Percentiles rank a stretch among this genome's conserved stretches.
Evolutionary conservation across 2,797 vertebrate genomes (phyloP).

Genomic region (Hyperoplus lanceolatus): DNA sequence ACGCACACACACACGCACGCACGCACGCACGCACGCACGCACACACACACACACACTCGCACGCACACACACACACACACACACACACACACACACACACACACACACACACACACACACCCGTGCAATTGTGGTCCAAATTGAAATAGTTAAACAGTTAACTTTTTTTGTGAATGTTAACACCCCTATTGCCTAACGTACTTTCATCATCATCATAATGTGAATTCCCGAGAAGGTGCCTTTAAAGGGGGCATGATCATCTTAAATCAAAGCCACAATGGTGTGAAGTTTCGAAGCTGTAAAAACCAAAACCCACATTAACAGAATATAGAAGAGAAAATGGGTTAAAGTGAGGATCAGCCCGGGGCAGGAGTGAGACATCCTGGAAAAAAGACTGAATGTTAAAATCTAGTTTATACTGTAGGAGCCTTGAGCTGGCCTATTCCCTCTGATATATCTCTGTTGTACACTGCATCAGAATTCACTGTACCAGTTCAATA

Average conservation of each 20-base stretch:
- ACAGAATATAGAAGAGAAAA: constrained; percentile 56
- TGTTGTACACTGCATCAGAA: constrained; percentile 13
- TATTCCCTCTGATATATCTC: constrained; percentile 15
- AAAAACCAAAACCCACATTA: constrained; percentile 53
- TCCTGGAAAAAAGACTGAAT: constrained; percentile 2
- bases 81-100: no score
- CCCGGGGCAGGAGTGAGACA: constrained; percentile 31
- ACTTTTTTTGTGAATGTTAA: no score
- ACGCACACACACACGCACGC: no score
- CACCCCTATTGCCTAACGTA: constrained; percentile 46
- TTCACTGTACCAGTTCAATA: constrained; percentile 20
- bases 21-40: no score
- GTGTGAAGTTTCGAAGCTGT: constrained; percentile 48
- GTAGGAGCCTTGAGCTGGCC: constrained; percentile 2
- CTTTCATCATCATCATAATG: constrained; percentile 53
- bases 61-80: no score
- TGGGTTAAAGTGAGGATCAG: constrained; percentile 42
- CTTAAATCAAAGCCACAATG: constrained; percentile 67
- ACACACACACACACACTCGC: no score
- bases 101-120: no score
- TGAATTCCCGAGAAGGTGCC: constrained; percentile 53
- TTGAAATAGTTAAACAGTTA: no score
- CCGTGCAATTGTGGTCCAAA: no score
- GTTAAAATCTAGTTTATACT: constrained; percentile 19
- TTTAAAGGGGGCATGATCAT: constrained; percentile 53